Evolutionary conservation across 2,888 invertebrate species (phyloP), one percentile per base, ranked within the genome.

Genomic region (Urechis unicinctus): DNA sequence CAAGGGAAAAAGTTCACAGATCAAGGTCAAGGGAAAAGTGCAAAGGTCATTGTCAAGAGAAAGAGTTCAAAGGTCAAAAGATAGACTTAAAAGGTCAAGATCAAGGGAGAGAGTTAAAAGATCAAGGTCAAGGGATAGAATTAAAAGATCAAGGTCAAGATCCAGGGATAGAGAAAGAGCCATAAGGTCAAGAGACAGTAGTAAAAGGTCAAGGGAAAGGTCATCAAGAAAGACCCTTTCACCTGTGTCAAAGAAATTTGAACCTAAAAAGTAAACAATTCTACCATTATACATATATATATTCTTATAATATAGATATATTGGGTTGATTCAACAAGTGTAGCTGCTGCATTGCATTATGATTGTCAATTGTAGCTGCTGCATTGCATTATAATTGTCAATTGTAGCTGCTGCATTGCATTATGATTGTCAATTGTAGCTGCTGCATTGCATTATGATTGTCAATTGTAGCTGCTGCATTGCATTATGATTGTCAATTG

Each of bases 111-210:
- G 21, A 24, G 28, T 25, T 1, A 51, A 28, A 50, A 51, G 58
- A 44, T 56, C 53, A 53, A 48, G 28, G 43, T 56, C 56, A 41
- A 51, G 51, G 21, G 28, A 31, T 4, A 44, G 55, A 17, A 43
- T 25, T 9, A 31, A 46, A 42, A 48, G 36, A 31, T 56, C 56
- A 53, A 49, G 48, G 30, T 41, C 51, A 55, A 30, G 30, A 51
- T 22, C 44, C 49, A 30, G 36, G 29, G 17, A 17, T 9, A 36
- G 36, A 36, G 9, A 9, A n/a, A n/a, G n/a, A n/a, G n/a, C n/a
- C n/a, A n/a, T n/a, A 36, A 36, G 36, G 36, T 36, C 36, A 36
- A 9, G 9, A 9, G 17, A 36, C 9, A 9, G 36, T 17, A 36
- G 36, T 9, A 13, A 9, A 36, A 36, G 36, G 36, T 36, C 36